phyloP scores from a whole-genome alignment of 2,113 vertebrate genomes.

The Rousettus leschenaultii region DNA sequence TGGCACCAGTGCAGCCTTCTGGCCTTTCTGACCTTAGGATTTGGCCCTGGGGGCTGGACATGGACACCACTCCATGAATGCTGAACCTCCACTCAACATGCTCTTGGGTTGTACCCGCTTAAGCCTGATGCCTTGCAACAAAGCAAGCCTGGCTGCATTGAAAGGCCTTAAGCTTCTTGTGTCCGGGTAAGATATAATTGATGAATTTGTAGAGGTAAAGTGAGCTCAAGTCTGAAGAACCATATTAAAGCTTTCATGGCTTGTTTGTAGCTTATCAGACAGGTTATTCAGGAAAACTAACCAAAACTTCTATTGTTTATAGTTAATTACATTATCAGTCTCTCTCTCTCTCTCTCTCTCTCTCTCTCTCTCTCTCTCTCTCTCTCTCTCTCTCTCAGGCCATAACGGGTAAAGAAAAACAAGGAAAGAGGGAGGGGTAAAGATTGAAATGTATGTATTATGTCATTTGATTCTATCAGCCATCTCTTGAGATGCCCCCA shows the following conservation, averaged over 20 bases:
- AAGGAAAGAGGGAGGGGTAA: neutral
- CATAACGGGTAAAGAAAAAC: neutral
- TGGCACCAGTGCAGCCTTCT: fast-evolving
- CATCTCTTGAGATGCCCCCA: neutral
- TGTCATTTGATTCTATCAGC: neutral
- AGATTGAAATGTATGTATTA: neutral
- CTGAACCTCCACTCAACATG: too few species aligned
- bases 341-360: neutral
- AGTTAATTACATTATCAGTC: neutral
- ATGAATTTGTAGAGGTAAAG: neutral
- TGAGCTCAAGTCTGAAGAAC: neutral
- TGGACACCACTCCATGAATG: neutral
- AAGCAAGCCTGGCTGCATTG: neutral
- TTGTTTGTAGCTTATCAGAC: neutral
- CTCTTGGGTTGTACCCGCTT: neutral
- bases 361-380: too few species aligned
- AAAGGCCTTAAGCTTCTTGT: neutral
- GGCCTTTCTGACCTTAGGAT: neutral
- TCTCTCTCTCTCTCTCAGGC: too few species aligned
- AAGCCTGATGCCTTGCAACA: neutral
- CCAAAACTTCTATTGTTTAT: neutral
- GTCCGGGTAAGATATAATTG: neutral
- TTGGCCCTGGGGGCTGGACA: neutral
- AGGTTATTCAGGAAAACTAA: neutral
- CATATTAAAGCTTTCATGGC: neutral